Conservation (phyloP, 2,888 invertebrate genomes). For the Clitarchus hookeri region DNA sequence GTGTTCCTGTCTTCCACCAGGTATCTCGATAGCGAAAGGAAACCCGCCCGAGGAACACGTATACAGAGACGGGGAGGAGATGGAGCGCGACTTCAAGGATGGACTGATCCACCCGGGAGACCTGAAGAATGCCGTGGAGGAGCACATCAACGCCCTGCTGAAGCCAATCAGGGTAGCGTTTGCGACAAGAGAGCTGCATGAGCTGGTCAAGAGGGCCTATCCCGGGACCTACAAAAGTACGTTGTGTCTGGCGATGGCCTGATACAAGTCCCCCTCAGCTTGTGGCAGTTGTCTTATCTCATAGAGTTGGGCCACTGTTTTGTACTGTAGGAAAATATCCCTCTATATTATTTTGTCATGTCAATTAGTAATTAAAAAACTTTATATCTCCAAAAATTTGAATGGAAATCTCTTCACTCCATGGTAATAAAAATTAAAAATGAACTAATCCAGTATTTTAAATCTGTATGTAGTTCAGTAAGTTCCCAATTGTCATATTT, state of each 20-base stretch:
- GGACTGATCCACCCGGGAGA: conserved; percentile 91
- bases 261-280: no score
- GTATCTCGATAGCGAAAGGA: not conserved
- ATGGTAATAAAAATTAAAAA: no score
- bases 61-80: conserved; percentile 71
- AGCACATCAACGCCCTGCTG: conserved; percentile 81
- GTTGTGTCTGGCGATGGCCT: conserved; percentile 43
- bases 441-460: no score
- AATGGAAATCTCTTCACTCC: no score
- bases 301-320: no score
- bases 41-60: not conserved
- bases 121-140: conserved; percentile 83
- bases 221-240: conserved; percentile 72
- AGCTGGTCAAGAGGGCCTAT: conserved; percentile 81
- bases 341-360: no score
- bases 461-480: no score
- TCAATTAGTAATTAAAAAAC: no score
- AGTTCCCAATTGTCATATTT: no score
- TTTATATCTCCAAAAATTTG: no score
- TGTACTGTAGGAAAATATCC: no score
- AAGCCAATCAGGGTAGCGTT: conserved; percentile 89
- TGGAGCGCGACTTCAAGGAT: conserved; percentile 82
- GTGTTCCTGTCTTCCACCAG: not conserved
- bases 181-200: conserved; percentile 76
- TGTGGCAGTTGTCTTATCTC: no score